Conservation (phyloP, 2,113 vertebrate genomes). For the Gambusia holbrooki region DNA sequence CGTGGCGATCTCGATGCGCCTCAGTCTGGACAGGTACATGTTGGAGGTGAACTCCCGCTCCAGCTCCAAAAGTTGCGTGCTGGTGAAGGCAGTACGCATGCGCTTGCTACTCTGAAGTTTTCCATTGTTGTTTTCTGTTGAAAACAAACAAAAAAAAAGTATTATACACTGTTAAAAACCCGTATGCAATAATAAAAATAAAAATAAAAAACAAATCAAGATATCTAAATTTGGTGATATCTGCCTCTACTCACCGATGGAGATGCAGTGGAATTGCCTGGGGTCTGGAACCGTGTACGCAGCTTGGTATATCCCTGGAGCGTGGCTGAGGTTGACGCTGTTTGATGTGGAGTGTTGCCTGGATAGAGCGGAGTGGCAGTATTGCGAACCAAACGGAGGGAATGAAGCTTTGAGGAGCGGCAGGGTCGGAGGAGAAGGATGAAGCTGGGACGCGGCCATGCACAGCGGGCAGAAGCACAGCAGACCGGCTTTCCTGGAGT, state of each 20-base stretch:
- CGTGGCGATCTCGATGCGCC: conserved; percentile 98
- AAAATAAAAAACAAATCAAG: neutral
- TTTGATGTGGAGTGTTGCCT: conserved; percentile 88
- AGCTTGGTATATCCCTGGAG: conserved; percentile 91
- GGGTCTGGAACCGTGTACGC: conserved; percentile 93
- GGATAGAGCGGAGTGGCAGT: conserved; percentile 90
- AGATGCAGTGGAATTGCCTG: conserved; percentile 97
- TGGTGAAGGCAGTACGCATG: conserved; percentile 99
- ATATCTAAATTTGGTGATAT: neutral
- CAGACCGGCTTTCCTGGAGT: conserved; percentile 93
- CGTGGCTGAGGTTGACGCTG: conserved; percentile 85
- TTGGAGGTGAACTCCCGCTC: conserved; percentile 98
- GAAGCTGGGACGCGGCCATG: conserved; percentile 92
- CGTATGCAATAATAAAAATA: fast-evolving
- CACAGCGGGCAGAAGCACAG: conserved; percentile 97
- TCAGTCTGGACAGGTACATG: conserved; percentile 97
- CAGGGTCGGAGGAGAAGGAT: conserved; percentile 88
- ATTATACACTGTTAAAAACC: conserved; percentile 16
- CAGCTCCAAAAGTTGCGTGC: conserved; percentile 97
- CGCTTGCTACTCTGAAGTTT: conserved; percentile 97
- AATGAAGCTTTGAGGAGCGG: conserved; percentile 96
- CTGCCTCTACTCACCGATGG: conserved; percentile 87
- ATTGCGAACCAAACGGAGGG: conserved; percentile 91
- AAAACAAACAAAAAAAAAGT: neutral
- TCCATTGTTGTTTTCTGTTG: conserved; percentile 86